Evolutionary conservation across 2,888 invertebrate species (phyloP), one percentile per base, ranked within the genome.

Genomic region (Latrodectus hesperus): DNA sequence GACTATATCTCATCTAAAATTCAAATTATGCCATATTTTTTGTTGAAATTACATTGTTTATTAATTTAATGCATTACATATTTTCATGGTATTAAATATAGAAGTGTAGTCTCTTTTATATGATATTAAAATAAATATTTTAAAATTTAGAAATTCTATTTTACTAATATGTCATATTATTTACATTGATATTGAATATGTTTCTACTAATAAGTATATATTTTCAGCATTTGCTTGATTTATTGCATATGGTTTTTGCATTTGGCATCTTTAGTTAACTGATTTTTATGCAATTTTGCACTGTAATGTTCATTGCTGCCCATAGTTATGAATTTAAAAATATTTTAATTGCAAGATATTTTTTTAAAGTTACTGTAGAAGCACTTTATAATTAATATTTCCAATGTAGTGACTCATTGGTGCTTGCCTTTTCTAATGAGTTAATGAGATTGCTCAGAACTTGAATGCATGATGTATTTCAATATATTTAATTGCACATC

Each of bases 351-450:
- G 76, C 83, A 76, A 72, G 53, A 72, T 64, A 22, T 77, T 51
- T 38, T 60, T 74, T 53, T 52, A 67, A 49, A 75, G 8, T 75
- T 75, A 51, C 26, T 22, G 67, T 67, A 49, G 75, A 75, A 85
- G 85, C 85, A 85, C 85, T 70, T 74, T 84, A 53, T 84, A 22
- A 64, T 73, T 84, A 67, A 55, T 10, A 53, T 52, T 64, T 72
- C 51, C 60, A 60, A 79, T 9, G 22, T 84, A 81, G 76, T 70
- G 22, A 76, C 71, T 65, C 51, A 77, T 81, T 87, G 86, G 86
- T 87, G 86, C 86, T 76, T 87, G 86, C 86, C 86, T 87, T 87
- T 87, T 81, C 86, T 84, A 71, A 81, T 64, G 74, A 79, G 60
- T 75, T 79, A 74, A 85, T 87, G 72, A 81, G 86, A 81, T 74